Evolutionary conservation across 1,140 invertebrate genomes (phyloP).

Genomic region (Nasonia vitripennis): DNA sequence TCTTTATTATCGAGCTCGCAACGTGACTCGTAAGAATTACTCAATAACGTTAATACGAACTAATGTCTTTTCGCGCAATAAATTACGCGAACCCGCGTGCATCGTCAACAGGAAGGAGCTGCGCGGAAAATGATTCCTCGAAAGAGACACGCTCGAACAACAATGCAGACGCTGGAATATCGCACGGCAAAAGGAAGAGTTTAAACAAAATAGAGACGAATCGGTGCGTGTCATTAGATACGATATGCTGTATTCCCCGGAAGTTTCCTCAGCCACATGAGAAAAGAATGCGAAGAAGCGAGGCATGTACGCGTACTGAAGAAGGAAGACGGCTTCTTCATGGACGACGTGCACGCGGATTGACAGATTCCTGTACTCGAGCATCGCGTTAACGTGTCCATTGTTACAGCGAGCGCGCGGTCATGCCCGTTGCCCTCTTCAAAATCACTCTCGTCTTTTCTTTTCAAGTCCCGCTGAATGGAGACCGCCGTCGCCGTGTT

Average conservation of each 20-base stretch:
- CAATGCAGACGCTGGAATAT: neutral
- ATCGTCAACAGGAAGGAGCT: neutral
- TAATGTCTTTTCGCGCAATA: neutral
- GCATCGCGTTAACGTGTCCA: conserved; percentile 54
- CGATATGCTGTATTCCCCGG: conserved; percentile 65
- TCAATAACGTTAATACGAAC: neutral
- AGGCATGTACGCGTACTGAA: neutral
- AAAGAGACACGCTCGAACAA: neutral
- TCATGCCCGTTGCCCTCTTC: conserved; percentile 69
- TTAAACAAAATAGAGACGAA: conserved; percentile 56
- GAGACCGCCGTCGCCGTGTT: conserved; percentile 3
- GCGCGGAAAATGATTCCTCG: neutral
- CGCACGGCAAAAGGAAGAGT: conserved; percentile 1
- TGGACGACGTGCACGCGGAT: conserved; percentile 70
- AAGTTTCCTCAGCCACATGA: conserved; percentile 58
- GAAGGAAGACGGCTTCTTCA: conserved; percentile 66
- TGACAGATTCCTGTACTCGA: conserved; percentile 71
- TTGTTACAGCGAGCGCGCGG: conserved; percentile 64
- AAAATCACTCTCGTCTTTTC: conserved; percentile 59
- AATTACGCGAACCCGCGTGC: neutral
- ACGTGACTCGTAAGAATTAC: too few relatives aligned
- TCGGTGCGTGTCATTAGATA: conserved; percentile 73
- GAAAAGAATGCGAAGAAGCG: conserved; percentile 29
- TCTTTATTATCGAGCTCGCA: neutral
- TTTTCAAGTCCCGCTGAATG: conserved; percentile 29